phyloP scores from a whole-genome alignment of 2,797 vertebrate genomes.

The Gallinago nigripennis region DNA sequence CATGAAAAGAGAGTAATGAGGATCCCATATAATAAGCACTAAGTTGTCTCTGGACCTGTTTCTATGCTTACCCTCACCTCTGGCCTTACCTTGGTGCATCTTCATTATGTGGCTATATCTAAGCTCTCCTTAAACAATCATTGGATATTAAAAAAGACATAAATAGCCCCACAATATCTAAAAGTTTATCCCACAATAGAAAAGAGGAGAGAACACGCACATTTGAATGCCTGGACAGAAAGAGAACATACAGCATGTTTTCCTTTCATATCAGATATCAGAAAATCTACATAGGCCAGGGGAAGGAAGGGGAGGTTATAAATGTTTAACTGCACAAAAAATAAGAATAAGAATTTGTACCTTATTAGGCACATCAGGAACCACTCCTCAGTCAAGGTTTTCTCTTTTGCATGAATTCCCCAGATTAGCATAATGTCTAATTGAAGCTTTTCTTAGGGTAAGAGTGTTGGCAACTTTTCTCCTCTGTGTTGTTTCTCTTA shows the following conservation, averaged over 20 bases:
- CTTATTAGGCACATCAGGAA: not conserved
- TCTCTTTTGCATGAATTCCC: not conserved
- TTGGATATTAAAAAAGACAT: not conserved
- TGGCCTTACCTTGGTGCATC: not conserved
- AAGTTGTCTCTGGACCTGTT: not conserved
- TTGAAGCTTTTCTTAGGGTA: not conserved
- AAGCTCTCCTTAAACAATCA: not conserved
- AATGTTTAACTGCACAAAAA: not conserved
- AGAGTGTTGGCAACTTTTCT: not conserved
- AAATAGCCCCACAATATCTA: not conserved
- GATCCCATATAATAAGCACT: not conserved
- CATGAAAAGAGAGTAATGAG: not conserved
- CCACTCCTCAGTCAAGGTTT: not conserved
- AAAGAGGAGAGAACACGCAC: not conserved
- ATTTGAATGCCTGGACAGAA: not conserved
- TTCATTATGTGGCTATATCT: not conserved
- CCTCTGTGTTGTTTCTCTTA: not conserved
- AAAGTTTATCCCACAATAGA: not conserved
- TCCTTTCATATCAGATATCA: not conserved
- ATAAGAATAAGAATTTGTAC: not conserved
- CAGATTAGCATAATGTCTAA: not conserved
- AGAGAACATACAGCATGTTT: not conserved
- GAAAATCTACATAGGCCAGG: not conserved
- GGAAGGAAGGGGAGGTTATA: not conserved
- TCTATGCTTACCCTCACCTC: not conserved